Base-by-base conservation (phyloP, 2,113 vertebrate species). In the Lepisosteus oculatus region DNA sequence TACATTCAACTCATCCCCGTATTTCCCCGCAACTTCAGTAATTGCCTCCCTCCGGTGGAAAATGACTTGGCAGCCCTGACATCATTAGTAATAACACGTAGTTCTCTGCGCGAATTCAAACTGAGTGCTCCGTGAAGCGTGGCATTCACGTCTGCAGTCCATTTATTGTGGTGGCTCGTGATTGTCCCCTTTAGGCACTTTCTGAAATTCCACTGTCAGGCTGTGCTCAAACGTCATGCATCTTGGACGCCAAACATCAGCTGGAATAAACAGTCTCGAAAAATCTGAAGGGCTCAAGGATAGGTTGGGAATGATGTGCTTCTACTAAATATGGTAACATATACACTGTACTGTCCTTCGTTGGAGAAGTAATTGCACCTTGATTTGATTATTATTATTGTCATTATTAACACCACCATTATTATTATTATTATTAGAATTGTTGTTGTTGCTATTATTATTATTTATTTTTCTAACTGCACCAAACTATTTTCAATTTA, bases 11-110 rank as follows among this genome's bases (percentile, higher is more conserved):
- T 57, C 72, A 42, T 55, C 56, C 9, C 44, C 55, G 74, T 78
- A 65, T 80, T 80, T 81, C 69, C 74, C 44, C 55, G 62, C 45
- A 64, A 70, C 41, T 69, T 68, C 71, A 82, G n/a, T 75, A 74
- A 79, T 76, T 81, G 75, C 55, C 65, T 75, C 76, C 77, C 73
- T 77, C 79, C 71, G 73, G 78, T 76, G 74, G 68, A 55, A 64
- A 67, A 71, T 29, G 67, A 45, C 45, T 11, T 11, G 72, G n/a
- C 64, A 29, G 29, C 55, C 43, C 74, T 75, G 67, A 78, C 41
- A 72, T 76, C 71, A 76, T 68, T 70, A 75, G 69, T 67, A 72
- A 72, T 79, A 71, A 79, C 83, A 70, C 75, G 55, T 12, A 70
- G 77, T 57, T 78, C 74, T 70, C 64, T 80, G 65, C 66, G 71